These are phyloP conservation scores for Suricata suricatta DNA, from an alignment of 2,113 vertebrate species.

Conservation along the genomic window DNA sequence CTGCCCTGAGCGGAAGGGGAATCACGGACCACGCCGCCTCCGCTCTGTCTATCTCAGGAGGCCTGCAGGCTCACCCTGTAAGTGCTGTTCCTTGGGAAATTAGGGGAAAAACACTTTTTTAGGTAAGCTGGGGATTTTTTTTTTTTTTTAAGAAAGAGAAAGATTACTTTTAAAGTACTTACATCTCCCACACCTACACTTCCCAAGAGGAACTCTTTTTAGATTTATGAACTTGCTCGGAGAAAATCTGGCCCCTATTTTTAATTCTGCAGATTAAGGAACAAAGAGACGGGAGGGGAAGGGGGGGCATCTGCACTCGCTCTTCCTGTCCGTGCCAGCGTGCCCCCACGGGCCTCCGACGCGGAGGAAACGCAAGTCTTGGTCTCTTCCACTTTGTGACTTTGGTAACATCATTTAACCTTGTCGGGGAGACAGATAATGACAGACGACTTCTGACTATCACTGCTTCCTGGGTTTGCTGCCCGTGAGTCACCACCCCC, in stretches of 20 bases:
- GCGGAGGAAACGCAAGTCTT: neutral
- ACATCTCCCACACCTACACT: neutral
- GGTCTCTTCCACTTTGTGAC: neutral
- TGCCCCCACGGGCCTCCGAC: neutral
- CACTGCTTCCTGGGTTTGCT: neutral
- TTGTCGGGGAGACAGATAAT: neutral
- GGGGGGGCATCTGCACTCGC: neutral
- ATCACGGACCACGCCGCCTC: neutral
- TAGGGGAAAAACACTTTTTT: neutral
- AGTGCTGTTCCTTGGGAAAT: neutral
- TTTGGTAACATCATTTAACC: neutral
- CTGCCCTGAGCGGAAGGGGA: neutral
- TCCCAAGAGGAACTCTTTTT: neutral
- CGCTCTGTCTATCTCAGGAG: neutral
- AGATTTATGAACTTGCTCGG: neutral
- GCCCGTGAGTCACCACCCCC: neutral
- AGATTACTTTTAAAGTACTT: neutral
- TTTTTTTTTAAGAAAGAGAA: neutral
- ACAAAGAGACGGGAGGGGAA: neutral
- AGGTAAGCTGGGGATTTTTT: neutral
- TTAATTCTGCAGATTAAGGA: conserved; percentile 4
- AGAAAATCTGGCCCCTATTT: neutral
- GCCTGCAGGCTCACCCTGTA: neutral
- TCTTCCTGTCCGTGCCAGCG: neutral
- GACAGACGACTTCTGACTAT: neutral